Evolutionary conservation across 2,888 invertebrate genomes (phyloP).

Genomic region (Amphimallon solstitiale): DNA sequence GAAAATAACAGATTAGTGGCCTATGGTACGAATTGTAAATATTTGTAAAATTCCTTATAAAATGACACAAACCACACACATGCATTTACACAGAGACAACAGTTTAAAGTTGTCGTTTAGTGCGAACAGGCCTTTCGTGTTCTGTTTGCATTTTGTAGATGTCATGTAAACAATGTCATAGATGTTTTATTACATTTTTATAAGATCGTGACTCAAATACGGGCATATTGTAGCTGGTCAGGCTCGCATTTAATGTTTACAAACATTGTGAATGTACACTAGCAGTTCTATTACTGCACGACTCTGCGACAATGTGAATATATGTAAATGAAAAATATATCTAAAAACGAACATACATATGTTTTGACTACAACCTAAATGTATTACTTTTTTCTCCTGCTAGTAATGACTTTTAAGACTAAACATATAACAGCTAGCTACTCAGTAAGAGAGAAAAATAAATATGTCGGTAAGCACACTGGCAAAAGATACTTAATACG

Average conservation of each 20-base stretch:
- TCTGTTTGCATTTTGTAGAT: constrained; percentile 54
- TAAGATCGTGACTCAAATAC: constrained; percentile 57
- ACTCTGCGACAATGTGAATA: constrained; percentile 33
- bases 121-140: constrained; percentile 46
- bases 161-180: constrained; percentile 58
- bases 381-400: too few species aligned
- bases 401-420: too few species aligned
- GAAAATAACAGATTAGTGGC: too few species aligned
- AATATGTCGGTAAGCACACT: too few species aligned
- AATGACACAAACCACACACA: constrained; percentile 14
- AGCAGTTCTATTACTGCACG: constrained; percentile 37
- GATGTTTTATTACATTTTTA: constrained; percentile 57
- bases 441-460: too few species aligned
- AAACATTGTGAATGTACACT: constrained; percentile 46
- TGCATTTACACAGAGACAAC: constrained; percentile 5
- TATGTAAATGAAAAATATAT: too few species aligned
- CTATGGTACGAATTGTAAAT: neutral
- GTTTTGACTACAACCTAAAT: too few species aligned
- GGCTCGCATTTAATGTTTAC: constrained; percentile 43
- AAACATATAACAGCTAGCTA: too few species aligned
- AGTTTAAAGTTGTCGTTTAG: constrained; percentile 38
- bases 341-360: too few species aligned
- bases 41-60: constrained; percentile 19
- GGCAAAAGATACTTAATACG: too few species aligned
- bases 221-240: constrained; percentile 53